These are phyloP conservation scores for Leptodirus hochenwartii DNA, from an alignment of 2,888 invertebrate genomes.

Conservation along the genomic window DNA sequence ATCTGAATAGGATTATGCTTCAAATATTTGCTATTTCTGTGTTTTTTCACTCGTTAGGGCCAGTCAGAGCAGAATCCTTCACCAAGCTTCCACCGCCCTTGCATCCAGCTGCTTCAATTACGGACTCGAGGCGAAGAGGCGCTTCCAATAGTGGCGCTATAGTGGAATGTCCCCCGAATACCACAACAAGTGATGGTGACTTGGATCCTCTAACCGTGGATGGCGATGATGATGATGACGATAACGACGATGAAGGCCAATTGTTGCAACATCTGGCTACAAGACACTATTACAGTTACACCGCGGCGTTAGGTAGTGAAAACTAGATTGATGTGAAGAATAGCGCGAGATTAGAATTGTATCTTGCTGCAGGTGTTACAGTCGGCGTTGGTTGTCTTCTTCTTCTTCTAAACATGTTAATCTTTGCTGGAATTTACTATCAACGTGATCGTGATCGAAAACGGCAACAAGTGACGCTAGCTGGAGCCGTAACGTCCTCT, in stretches of 20 bases:
- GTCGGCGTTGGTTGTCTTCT: constrained; percentile 57
- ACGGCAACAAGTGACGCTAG: constrained; percentile 19
- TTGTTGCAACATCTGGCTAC: constrained; percentile 33
- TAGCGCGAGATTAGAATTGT: no score
- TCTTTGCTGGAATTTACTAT: constrained; percentile 60
- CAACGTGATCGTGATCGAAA: constrained; percentile 41
- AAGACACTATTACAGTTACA: constrained; percentile 45
- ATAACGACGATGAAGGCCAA: constrained; percentile 32
- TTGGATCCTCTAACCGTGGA: constrained; percentile 12
- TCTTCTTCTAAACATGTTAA: constrained; percentile 50
- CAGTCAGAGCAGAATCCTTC: constrained; percentile 30
- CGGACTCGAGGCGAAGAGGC: constrained; percentile 19
- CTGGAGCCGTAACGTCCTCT: constrained; percentile 15
- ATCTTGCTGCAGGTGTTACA: no score
- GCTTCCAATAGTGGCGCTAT: no score
- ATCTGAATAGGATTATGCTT: no score
- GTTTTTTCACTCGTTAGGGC: constrained; percentile 20
- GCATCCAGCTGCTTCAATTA: constrained; percentile 22
- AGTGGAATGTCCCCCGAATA: constrained; percentile 18
- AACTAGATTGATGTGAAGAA: no score
- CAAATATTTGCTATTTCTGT: neutral
- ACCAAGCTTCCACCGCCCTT: constrained; percentile 28
- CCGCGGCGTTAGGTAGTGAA: constrained; percentile 56
- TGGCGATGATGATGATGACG: constrained; percentile 20
- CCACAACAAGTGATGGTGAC: constrained; percentile 14